phyloP scores from a whole-genome alignment of 2,888 invertebrate genomes.

The Cheilosia pagana region DNA sequence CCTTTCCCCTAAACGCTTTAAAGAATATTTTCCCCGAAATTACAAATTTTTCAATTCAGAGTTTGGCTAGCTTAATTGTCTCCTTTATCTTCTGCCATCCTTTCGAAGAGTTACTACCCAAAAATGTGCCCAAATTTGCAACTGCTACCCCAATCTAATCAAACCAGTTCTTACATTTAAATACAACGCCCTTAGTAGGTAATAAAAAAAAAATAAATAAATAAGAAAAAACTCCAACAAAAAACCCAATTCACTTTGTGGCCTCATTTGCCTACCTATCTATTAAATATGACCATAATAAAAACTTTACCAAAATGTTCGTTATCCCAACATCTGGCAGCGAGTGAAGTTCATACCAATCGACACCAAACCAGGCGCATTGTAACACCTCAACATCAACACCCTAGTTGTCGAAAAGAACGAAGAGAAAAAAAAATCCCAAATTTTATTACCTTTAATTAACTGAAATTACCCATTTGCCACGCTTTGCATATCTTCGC shows the following conservation, averaged over 20 bases:
- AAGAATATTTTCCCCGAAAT: too few species aligned
- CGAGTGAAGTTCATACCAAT: conserved; percentile 22
- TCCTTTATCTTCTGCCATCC: too few species aligned
- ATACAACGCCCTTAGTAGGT: too few species aligned
- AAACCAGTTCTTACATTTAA: too few species aligned
- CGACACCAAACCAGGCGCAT: conserved; percentile 32
- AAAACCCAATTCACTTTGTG: conserved; percentile 34
- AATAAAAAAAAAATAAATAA: too few species aligned
- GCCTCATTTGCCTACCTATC: conserved; percentile 30
- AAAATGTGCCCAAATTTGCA: too few species aligned
- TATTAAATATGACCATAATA: conserved; percentile 44
- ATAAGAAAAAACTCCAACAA: not conserved
- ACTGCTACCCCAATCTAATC: too few species aligned
- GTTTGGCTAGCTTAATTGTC: too few species aligned
- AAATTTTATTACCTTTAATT: conserved; percentile 74
- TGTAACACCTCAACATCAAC: conserved; percentile 48
- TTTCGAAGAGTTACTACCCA: too few species aligned
- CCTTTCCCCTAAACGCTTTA: too few species aligned
- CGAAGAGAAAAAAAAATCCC: conserved; percentile 30
- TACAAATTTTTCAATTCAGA: too few species aligned
- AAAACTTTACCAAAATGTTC: conserved; percentile 33
- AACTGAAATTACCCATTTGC: conserved; percentile 73
- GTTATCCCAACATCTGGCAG: conserved; percentile 15
- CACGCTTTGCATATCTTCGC: conserved; percentile 63
- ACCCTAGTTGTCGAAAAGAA: conserved; percentile 40